Percentiles rank a stretch among this genome's conserved stretches.
These are phyloP conservation scores for Melanotaenia duboulayi DNA, from an alignment of 2,113 vertebrate genomes.

Conservation along the genomic window DNA sequence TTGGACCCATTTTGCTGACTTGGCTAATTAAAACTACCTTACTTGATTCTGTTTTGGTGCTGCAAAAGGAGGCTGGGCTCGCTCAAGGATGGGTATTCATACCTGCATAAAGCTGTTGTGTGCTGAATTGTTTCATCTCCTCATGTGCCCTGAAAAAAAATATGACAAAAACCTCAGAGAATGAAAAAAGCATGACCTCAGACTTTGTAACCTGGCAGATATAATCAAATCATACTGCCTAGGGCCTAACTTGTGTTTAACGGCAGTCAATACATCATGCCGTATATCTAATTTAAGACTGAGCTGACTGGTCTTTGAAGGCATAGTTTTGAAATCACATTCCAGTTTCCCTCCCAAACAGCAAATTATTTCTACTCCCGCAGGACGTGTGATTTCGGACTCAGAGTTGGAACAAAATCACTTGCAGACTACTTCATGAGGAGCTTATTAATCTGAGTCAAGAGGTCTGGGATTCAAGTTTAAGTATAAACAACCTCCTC, in stretches of 20 bases:
- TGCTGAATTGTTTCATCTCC: constrained; percentile 76
- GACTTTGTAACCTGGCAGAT: constrained; percentile 74
- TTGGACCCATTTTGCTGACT: not conserved
- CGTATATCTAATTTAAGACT: constrained; percentile 75
- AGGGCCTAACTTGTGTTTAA: constrained; percentile 65
- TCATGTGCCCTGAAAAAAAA: constrained; percentile 64
- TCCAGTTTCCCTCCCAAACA: constrained; percentile 75
- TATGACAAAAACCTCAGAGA: constrained; percentile 69
- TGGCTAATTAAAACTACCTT: constrained; percentile 22
- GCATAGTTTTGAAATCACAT: constrained; percentile 75
- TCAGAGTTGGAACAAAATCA: constrained; percentile 79
- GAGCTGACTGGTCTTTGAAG: constrained; percentile 75
- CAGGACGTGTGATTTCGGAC: constrained; percentile 77
- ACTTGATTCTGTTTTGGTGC: constrained; percentile 39
- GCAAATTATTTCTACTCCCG: constrained; percentile 78
- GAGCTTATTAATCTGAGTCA: constrained; percentile 77
- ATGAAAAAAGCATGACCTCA: constrained; percentile 79
- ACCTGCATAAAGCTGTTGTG: constrained; percentile 66
- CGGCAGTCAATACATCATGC: constrained; percentile 81
- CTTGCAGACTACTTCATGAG: constrained; percentile 82
- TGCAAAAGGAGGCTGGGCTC: constrained; percentile 49
- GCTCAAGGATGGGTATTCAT: constrained; percentile 73
- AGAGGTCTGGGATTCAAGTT: constrained; percentile 64
- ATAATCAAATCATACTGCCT: constrained; percentile 74
- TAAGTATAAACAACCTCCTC: constrained; percentile 76